phyloP scores from a whole-genome alignment of 2,113 vertebrate species.

The Leptosomus discolor region DNA sequence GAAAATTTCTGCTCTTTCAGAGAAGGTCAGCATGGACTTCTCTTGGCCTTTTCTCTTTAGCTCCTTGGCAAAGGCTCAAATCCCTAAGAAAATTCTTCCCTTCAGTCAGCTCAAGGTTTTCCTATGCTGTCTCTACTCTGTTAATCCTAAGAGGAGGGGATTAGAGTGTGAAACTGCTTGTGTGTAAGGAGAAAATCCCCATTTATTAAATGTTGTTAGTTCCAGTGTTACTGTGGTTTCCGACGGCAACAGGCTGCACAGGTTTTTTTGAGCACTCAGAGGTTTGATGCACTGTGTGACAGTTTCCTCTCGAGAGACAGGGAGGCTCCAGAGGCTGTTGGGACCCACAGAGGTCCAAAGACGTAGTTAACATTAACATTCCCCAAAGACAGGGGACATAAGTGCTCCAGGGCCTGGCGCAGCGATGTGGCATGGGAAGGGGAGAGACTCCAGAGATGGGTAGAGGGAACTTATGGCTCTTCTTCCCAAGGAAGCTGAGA shows the following conservation, averaged over 20 bases:
- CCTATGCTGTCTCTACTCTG: constrained; percentile 15
- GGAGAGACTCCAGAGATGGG: neutral
- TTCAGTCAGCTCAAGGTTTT: constrained; percentile 36
- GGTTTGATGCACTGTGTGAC: neutral
- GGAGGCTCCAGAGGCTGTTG: neutral
- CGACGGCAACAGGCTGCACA: neutral
- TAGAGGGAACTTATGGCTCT: neutral
- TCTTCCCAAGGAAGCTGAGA: neutral
- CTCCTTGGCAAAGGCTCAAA: constrained; percentile 51
- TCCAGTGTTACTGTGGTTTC: neutral
- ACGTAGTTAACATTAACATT: neutral
- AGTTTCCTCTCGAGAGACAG: neutral
- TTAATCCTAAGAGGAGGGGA: constrained; percentile 26
- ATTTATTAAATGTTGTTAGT: neutral
- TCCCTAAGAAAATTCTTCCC: constrained; percentile 50
- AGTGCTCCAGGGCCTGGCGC: neutral
- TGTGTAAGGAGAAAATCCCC: constrained; percentile 32
- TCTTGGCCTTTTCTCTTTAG: constrained; percentile 33
- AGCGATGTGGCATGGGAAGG: neutral
- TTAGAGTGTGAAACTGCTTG: constrained; percentile 27
- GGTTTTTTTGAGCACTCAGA: neutral
- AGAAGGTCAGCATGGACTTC: constrained; percentile 46
- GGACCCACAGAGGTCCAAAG: neutral
- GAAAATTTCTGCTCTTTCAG: constrained; percentile 2
- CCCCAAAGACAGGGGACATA: neutral